Evolutionary conservation across 2,113 vertebrate genomes (phyloP).

Genomic region (Pedetes capensis): DNA sequence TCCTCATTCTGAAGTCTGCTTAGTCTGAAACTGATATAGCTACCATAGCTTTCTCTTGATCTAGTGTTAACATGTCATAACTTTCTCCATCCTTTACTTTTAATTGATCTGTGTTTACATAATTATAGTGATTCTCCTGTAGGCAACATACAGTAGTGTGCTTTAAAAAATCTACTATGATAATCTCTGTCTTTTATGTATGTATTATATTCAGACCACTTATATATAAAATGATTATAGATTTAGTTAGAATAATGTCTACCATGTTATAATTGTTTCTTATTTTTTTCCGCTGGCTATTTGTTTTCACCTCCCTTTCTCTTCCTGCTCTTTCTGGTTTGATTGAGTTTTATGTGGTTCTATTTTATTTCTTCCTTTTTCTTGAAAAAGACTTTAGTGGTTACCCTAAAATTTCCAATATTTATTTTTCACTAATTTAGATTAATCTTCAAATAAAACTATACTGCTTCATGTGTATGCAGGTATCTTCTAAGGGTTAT

Average conservation of each 20-base stretch:
- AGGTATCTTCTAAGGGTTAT: not conserved
- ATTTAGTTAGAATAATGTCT: not conserved
- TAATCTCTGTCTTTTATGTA: not conserved
- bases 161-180: not conserved
- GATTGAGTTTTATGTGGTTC: not conserved
- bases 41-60: not conserved
- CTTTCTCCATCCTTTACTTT: not conserved
- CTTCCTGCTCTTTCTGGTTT: not conserved
- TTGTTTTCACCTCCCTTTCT: not conserved
- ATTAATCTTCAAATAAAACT: not conserved
- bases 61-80: not conserved
- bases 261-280: not conserved
- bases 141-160: not conserved
- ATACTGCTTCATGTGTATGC: not conserved
- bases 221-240: not conserved
- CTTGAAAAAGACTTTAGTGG: not conserved
- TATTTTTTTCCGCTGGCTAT: not conserved
- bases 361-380: not conserved
- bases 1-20: not conserved
- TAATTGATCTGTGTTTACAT: not conserved
- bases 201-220: not conserved
- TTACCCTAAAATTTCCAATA: not conserved
- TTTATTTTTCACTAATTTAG: not conserved
- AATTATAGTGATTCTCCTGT: not conserved
- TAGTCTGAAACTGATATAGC: not conserved